Conservation (phyloP, 2,888 invertebrate genomes). For the Yponomeuta plumbellus region DNA sequence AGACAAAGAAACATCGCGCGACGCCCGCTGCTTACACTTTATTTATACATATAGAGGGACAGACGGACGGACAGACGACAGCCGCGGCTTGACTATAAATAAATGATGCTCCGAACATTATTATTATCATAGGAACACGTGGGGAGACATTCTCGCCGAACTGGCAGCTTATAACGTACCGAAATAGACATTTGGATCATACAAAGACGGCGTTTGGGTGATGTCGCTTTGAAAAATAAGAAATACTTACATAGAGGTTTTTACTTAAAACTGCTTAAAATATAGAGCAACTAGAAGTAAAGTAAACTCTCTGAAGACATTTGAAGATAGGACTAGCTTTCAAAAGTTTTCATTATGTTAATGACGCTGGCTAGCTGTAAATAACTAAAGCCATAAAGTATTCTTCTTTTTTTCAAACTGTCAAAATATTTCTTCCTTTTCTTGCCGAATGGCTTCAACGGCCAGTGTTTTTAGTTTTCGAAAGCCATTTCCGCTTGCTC, state of each 20-base stretch:
- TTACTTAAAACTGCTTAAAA: neutral
- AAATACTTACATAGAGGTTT: neutral
- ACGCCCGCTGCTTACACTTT: constrained; percentile 28
- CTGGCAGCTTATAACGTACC: constrained; percentile 26
- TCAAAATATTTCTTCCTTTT: neutral
- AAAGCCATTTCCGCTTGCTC: neutral
- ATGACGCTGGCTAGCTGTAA: neutral
- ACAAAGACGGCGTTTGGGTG: constrained; percentile 14
- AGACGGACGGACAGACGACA: constrained; percentile 72
- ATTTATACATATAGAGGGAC: constrained; percentile 50
- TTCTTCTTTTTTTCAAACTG: neutral
- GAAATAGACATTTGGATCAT: constrained; percentile 18
- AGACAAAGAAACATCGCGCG: constrained; percentile 43
- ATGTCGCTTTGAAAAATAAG: neutral
- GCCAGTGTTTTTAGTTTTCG: neutral
- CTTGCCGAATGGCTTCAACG: neutral
- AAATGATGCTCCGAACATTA: constrained; percentile 75
- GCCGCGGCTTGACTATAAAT: constrained; percentile 74
- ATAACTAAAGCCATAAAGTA: neutral
- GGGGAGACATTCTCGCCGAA: constrained; percentile 59
- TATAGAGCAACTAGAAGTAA: neutral
- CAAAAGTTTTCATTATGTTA: neutral
- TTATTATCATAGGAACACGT: constrained; percentile 74
- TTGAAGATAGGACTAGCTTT: neutral
- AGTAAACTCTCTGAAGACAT: too few relatives aligned